Percentiles rank a stretch among this genome's conserved stretches.
phyloP scores from a whole-genome alignment of 2,888 invertebrate genomes.

The Terebella lapidaria region DNA sequence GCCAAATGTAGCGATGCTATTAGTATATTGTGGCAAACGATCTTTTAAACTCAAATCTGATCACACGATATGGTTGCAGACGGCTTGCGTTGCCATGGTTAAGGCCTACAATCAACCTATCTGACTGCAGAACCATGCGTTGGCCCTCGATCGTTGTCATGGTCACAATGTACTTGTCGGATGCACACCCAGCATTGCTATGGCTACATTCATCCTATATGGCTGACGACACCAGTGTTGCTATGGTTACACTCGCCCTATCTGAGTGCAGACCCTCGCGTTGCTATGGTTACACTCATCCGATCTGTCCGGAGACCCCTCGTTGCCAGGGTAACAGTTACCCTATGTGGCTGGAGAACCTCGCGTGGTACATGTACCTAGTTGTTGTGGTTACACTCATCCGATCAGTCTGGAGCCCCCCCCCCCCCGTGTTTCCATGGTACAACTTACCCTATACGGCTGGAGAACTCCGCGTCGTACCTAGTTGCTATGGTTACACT shows the following conservation, averaged over 20 bases:
- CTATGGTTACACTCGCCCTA: background rate
- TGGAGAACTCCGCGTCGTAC: background rate
- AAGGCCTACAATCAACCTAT: background rate
- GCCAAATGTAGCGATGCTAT: background rate
- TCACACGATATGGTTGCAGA: too few species aligned
- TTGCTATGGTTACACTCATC: background rate
- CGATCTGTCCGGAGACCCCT: background rate
- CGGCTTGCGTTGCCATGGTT: too few species aligned
- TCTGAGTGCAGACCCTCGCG: background rate
- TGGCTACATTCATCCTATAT: too few species aligned
- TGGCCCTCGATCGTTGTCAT: too few species aligned
- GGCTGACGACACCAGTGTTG: background rate
- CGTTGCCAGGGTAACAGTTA: background rate
- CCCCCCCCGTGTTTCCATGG: too few species aligned
- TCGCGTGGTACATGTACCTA: too few species aligned
- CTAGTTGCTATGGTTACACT: constrained; percentile 11
- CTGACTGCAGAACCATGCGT: background rate
- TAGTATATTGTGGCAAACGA: too few species aligned
- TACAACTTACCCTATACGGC: too few species aligned
- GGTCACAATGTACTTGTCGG: too few species aligned
- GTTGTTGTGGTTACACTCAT: too few species aligned
- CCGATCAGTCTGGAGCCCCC: constrained; percentile 36
- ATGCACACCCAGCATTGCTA: too few species aligned
- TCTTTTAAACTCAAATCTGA: too few species aligned
- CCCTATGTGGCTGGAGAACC: background rate